Conservation (phyloP, 2,797 vertebrate genomes). For the Ataeniobius toweri region DNA sequence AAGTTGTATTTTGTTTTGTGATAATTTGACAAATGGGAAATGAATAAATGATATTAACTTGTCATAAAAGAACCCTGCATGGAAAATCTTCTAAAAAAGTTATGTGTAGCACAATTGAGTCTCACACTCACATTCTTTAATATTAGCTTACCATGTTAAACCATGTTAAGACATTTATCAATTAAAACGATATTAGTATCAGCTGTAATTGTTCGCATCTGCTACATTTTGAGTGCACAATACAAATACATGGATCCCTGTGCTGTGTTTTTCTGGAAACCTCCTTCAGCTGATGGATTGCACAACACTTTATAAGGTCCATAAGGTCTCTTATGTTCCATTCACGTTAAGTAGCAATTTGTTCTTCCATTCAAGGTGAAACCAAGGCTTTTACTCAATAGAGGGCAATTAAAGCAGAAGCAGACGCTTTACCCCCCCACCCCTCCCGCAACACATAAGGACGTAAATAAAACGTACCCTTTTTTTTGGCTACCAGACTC, state of each 20-base stretch:
- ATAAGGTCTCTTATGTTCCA: slow-evolving; percentile 47
- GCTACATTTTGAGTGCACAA: neutral
- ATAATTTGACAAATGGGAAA: neutral
- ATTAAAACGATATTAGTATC: neutral
- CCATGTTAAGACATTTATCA: neutral
- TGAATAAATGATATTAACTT: neutral
- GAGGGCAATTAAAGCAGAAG: slow-evolving; percentile 46
- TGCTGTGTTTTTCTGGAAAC: neutral
- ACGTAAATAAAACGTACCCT: slow-evolving; percentile 68
- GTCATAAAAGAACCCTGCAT: neutral
- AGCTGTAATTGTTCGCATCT: neutral
- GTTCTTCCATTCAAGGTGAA: slow-evolving; percentile 40
- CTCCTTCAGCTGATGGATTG: slow-evolving; percentile 5
- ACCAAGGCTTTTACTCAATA: slow-evolving; percentile 51
- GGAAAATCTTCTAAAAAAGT: neutral
- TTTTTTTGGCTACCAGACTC: slow-evolving; percentile 55
- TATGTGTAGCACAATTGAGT: neutral
- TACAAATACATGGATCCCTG: neutral
- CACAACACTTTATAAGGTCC: slow-evolving; percentile 11
- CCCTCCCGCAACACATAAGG: slow-evolving; percentile 41
- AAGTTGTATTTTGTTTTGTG: neutral
- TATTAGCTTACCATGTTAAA: neutral
- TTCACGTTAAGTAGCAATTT: slow-evolving; percentile 51
- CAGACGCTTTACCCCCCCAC: slow-evolving; percentile 22
- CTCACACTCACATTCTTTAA: neutral